Conservation (phyloP, 2,113 vertebrate genomes). For the Coreoperca whiteheadi region DNA sequence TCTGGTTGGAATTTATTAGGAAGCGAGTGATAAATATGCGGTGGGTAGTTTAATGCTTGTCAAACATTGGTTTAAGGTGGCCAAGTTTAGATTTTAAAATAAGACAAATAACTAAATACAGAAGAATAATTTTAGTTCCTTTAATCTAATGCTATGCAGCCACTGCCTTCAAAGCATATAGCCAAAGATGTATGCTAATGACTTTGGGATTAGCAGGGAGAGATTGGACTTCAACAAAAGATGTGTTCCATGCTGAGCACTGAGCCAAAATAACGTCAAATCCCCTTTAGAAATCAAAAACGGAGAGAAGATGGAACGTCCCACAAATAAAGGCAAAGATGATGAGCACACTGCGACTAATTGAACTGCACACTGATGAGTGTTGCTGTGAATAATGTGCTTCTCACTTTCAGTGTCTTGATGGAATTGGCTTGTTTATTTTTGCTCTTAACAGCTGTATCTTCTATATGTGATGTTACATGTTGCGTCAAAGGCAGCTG, state of each 20-base stretch:
- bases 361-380: slow-evolving; percentile 25
- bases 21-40: background rate
- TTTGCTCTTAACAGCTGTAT: background rate
- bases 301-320: background rate
- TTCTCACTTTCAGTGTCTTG: background rate
- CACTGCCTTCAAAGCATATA: slow-evolving; percentile 61
- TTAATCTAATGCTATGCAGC: slow-evolving; percentile 34
- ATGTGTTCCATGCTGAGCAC: slow-evolving; percentile 27
- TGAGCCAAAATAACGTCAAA: slow-evolving; percentile 46
- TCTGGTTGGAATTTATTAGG: slow-evolving; percentile 16
- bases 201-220: slow-evolving; percentile 30
- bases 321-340: slow-evolving; percentile 8
- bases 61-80: slow-evolving; percentile 14
- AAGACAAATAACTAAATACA: slow-evolving; percentile 8
- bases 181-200: slow-evolving; percentile 64
- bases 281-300: slow-evolving; percentile 5
- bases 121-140: slow-evolving; percentile 6
- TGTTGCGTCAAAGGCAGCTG: slow-evolving; percentile 33
- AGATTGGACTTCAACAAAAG: slow-evolving; percentile 39
- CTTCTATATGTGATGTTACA: background rate
- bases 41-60: slow-evolving; percentile 3
- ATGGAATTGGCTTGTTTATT: slow-evolving; percentile 31
- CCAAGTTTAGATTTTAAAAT: slow-evolving; percentile 29
- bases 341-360: slow-evolving; percentile 6
- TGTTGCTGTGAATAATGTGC: slow-evolving; percentile 29